Evolutionary conservation across 1,140 invertebrate species (phyloP).

Genomic region (Saccostrea echinata): DNA sequence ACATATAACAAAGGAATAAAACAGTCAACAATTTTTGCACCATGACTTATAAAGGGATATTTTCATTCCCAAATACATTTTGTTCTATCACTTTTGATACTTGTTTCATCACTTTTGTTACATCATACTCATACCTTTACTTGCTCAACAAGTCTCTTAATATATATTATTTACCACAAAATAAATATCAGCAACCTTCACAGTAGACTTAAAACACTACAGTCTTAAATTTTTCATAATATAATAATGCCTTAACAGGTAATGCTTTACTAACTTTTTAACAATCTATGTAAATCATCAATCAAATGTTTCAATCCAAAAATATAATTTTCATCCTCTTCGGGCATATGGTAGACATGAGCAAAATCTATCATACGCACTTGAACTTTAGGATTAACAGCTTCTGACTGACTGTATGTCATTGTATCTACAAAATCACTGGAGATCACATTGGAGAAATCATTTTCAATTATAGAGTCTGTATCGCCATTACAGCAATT

Average conservation of each 20-base stretch:
- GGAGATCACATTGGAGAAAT: neutral
- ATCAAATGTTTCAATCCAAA: conserved; percentile 57
- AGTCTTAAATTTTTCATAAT: neutral
- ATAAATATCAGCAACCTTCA: neutral
- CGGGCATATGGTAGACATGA: conserved; percentile 51
- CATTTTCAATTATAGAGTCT: conserved; percentile 15
- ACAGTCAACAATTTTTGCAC: too few relatives aligned
- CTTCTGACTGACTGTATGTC: neutral
- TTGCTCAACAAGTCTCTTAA: neutral
- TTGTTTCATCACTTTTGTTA: neutral
- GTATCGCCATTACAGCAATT: neutral
- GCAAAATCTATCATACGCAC: conserved; percentile 59
- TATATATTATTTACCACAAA: neutral
- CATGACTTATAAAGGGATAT: too few relatives aligned
- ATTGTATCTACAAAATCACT: neutral
- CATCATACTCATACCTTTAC: neutral
- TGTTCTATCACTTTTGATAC: too few relatives aligned
- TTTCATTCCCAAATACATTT: too few relatives aligned
- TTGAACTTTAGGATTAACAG: conserved; percentile 21
- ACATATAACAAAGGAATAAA: too few relatives aligned
- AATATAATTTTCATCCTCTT: conserved; percentile 55
- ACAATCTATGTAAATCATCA: conserved; percentile 15
- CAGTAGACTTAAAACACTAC: neutral
- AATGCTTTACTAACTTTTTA: neutral
- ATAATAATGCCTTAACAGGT: neutral